Evolutionary conservation across 2,113 vertebrate genomes (phyloP), one percentile per base, ranked within the genome.

Genomic region (Shinisaurus crocodilurus): DNA sequence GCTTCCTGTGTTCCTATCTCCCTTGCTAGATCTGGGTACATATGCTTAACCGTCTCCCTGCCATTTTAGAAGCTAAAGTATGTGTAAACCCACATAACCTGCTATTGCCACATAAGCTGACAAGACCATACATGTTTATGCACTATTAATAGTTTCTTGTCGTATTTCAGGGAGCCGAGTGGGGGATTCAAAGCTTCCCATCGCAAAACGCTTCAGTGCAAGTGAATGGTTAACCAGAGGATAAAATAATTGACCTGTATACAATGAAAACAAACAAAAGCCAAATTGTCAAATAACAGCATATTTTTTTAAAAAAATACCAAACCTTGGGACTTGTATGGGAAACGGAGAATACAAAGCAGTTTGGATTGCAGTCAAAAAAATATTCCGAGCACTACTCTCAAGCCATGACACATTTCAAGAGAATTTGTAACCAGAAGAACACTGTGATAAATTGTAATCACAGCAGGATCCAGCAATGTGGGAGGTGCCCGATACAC

Each of bases 371-470:
- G 32, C 93, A 96, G 94, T 97, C 97, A 97, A 97, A 80, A 87
- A 88, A 96, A 96, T 96, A 95, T 97, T 97, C 96, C 96, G 95
- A 97, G 95, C 95, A 96, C 93, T 93, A 90, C 94, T 97, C 95
- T 97, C 94, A 95, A 97, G 96, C 95, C 97, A 97, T 97, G 96
- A 97, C 97, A 98, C 95, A 94, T 97, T 98, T 97, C 97, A 97
- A 96, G 96, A 96, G 96, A 94, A 96, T 98, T 97, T 97, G 96
- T 95, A 97, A 97, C 96, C 95, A 95, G 94, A 97, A 97, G 96
- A 97, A 97, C 96, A 96, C 95, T 95, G 95, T 96, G 97, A 98
- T 98, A 98, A 98, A 97, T 97, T 97, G 96, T 97, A 98, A 97
- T 97, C 97, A 1, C 95, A 95, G 91, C 97, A 95, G 96, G 97